Base-by-base conservation (phyloP, 2,113 vertebrate genomes). In the Alaudala cheleensis region DNA sequence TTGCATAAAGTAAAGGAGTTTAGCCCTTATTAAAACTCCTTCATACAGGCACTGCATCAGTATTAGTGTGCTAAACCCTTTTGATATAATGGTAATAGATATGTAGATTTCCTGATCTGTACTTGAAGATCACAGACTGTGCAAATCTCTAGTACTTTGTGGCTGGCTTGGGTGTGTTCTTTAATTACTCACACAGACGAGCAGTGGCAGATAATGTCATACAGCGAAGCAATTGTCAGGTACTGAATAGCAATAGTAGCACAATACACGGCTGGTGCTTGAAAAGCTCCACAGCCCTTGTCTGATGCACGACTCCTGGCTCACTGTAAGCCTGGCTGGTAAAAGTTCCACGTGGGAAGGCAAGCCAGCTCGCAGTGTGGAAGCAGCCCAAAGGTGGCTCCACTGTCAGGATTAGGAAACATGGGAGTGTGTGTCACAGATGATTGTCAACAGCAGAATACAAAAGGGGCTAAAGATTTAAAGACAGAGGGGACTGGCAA, bases 191-290 rank as follows among this genome's bases (percentile, higher is more conserved):
- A 13, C 31, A 33, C 39, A 49, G 34, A 58, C 44, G 81, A 90
- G 24, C 54, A 61, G 50, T 39, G 66, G 39, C 14, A 67, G 76
- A 61, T 73, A 77, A 21, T 26, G 23, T 26, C 22, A 16, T 17
- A 17, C 3, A 58, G 16, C 0, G 0, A 83, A 65, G 24, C 19
- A 39, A 3, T 13, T 70, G 45, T 5, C 25, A 57, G 31, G 29
- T 24, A 10, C 33, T 62, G 67, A 73, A 26, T 13, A 44, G 29
- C 56, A 66, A 1, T 19, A 56, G 4, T 22, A 29, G 29, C 37
- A 10, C 11, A 6, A 0, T 5, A 13, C 8, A 24, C 56, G 45
- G 12, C 1, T 45, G 66, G 33, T 70, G 22, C 37, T 72, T 24
- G 37, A 20, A 47, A 73, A 73, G 18, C 15, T 64, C 66, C 67